Percentiles rank a stretch among this genome's conserved stretches.
Evolutionary conservation across 2,113 vertebrate species (phyloP).

Genomic region (Malurus elegans): DNA sequence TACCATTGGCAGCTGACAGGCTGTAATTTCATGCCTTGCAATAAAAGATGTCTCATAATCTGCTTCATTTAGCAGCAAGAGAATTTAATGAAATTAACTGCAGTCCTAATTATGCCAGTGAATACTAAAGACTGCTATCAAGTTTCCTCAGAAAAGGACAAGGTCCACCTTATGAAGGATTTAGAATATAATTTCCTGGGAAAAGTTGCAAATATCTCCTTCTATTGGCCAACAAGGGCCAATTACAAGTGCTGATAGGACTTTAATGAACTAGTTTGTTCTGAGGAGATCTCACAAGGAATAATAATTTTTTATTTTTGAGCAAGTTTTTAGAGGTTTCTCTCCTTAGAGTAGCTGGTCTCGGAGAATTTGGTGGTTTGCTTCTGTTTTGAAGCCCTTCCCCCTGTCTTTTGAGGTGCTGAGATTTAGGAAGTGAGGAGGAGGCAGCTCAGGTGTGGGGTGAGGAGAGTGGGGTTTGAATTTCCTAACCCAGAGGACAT

Average conservation of each 20-base stretch:
- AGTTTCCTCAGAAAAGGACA: slow-evolving; percentile 88
- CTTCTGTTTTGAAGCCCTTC: neutral
- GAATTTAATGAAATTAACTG: slow-evolving; percentile 99
- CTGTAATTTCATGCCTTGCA: slow-evolving; percentile 99
- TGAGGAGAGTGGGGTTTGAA: neutral
- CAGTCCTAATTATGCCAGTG: slow-evolving; percentile 98
- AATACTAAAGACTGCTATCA: slow-evolving; percentile 97
- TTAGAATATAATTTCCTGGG: slow-evolving; percentile 83
- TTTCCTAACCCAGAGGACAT: neutral
- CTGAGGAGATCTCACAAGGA: slow-evolving; percentile 73
- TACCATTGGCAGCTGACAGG: slow-evolving; percentile 96
- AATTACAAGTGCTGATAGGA: slow-evolving; percentile 43
- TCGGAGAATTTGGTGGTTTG: neutral
- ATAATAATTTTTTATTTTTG: slow-evolving; percentile 32
- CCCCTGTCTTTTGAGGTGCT: neutral
- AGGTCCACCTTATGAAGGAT: slow-evolving; percentile 84
- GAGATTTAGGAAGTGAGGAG: neutral
- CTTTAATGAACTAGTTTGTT: slow-evolving; percentile 80
- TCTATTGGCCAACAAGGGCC: slow-evolving; percentile 63
- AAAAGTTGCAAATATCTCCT: slow-evolving; percentile 80
- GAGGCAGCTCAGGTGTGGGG: neutral
- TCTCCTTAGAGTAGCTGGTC: neutral
- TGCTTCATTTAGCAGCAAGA: slow-evolving; percentile 99
- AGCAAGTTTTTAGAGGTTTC: neutral
- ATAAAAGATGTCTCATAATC: slow-evolving; percentile 99